phyloP scores from a whole-genome alignment of 1,140 invertebrate genomes.

The Caenorhabditis latens region DNA sequence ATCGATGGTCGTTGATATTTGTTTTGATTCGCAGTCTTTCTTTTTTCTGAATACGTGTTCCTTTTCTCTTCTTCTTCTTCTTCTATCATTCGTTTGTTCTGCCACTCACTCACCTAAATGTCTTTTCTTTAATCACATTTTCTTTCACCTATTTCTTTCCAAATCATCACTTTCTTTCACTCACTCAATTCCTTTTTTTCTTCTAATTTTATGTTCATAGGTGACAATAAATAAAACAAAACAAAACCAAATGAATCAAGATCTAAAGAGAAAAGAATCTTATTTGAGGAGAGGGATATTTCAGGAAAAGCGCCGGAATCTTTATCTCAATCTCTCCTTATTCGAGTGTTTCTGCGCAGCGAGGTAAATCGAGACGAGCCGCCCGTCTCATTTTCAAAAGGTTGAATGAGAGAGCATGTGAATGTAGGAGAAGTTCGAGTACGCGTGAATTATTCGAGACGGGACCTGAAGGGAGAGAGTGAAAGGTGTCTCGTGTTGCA shows the following conservation, averaged over 20 bases:
- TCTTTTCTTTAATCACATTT: background rate
- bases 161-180: slow-evolving; percentile 23
- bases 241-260: background rate
- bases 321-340: background rate
- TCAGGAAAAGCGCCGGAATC: slow-evolving; percentile 8
- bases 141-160: slow-evolving; percentile 29
- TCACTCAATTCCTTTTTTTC: background rate
- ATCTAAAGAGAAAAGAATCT: background rate
- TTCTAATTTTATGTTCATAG: slow-evolving; percentile 37
- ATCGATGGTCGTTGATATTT: slow-evolving; percentile 61
- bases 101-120: slow-evolving; percentile 47
- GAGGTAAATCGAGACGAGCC: slow-evolving; percentile 46
- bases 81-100: slow-evolving; percentile 23
- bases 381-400: slow-evolving; percentile 40
- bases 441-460: slow-evolving; percentile 40
- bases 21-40: slow-evolving; percentile 49
- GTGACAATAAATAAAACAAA: slow-evolving; percentile 46
- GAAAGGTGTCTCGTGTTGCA: slow-evolving; percentile 45
- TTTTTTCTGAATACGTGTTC: slow-evolving; percentile 47
- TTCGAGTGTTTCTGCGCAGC: background rate
- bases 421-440: background rate
- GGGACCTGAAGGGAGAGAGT: background rate
- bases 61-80: slow-evolving; percentile 3
- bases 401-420: background rate
- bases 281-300: slow-evolving; percentile 2